Evolutionary conservation across 2,113 vertebrate species (phyloP).

Genomic region (Ceyx margarethae): DNA sequence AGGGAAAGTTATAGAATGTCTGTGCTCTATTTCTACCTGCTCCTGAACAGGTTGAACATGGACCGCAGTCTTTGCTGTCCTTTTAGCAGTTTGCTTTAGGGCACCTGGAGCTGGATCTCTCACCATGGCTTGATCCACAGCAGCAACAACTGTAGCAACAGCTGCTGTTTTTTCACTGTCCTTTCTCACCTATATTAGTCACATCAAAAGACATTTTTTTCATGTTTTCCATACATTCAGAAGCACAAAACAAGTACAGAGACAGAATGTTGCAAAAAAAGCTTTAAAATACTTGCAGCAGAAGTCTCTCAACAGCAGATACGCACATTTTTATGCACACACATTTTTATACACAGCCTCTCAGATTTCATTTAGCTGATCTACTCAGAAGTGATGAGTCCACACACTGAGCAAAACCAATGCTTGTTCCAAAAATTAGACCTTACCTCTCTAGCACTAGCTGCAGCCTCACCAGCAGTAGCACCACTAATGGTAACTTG

Average conservation of each 20-base stretch:
- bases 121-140: slow-evolving; percentile 89
- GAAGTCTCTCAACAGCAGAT: neutral
- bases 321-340: neutral
- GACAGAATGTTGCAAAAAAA: neutral
- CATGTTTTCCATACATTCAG: neutral
- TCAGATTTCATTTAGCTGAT: neutral
- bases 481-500: slow-evolving; percentile 75
- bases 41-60: slow-evolving; percentile 78
- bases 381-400: neutral
- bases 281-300: neutral
- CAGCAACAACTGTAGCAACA: slow-evolving; percentile 86
- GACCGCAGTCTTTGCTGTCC: slow-evolving; percentile 78
- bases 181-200: slow-evolving; percentile 75
- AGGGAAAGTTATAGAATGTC: neutral
- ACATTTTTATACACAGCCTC: neutral
- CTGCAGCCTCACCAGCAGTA: neutral
- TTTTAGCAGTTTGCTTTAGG: slow-evolving; percentile 77
- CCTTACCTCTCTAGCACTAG: slow-evolving; percentile 71
- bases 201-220: slow-evolving; percentile 53
- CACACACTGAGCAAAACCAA: neutral
- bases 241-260: slow-evolving; percentile 6
- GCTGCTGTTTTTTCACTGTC: slow-evolving; percentile 82
- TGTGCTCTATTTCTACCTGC: slow-evolving; percentile 74
- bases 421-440: neutral
- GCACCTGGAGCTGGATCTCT: slow-evolving; percentile 77